Evolutionary conservation across 2,113 vertebrate species (phyloP).

Genomic region (Tragulus kanchil): DNA sequence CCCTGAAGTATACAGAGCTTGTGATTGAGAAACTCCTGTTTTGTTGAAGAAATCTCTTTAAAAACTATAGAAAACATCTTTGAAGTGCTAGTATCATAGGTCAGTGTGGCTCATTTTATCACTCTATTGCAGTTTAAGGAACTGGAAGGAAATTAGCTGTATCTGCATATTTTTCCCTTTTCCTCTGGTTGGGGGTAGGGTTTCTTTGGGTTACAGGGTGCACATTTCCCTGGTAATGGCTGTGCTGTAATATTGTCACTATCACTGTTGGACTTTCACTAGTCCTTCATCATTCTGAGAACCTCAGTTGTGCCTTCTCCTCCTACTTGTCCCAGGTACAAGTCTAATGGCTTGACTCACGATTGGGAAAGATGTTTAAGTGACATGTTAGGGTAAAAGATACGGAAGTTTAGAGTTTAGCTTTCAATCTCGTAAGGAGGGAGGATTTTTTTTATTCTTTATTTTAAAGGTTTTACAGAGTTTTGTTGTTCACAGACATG

Average conservation of each 20-base stretch:
- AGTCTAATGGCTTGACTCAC: neutral
- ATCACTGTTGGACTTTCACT: neutral
- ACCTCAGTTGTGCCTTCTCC: neutral
- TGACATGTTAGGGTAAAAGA: neutral
- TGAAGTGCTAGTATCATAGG: neutral
- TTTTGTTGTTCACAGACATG: too few relatives aligned
- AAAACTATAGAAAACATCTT: neutral
- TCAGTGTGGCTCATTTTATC: neutral
- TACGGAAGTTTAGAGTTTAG: neutral
- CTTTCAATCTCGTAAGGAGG: neutral
- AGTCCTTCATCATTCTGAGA: neutral
- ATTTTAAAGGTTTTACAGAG: too few relatives aligned
- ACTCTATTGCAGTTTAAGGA: neutral
- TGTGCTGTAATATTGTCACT: fast-evolving
- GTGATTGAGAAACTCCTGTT: neutral
- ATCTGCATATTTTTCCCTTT: neutral
- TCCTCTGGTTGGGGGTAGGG: too few relatives aligned
- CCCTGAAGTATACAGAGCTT: neutral
- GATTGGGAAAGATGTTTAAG: neutral
- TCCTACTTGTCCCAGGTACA: neutral
- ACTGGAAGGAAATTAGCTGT: neutral
- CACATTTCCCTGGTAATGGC: neutral
- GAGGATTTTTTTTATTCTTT: too few relatives aligned
- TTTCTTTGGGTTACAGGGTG: neutral
- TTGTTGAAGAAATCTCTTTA: neutral